These are phyloP conservation scores for Microctonus hyperodae DNA, from an alignment of 2,888 invertebrate species.

Conservation along the genomic window DNA sequence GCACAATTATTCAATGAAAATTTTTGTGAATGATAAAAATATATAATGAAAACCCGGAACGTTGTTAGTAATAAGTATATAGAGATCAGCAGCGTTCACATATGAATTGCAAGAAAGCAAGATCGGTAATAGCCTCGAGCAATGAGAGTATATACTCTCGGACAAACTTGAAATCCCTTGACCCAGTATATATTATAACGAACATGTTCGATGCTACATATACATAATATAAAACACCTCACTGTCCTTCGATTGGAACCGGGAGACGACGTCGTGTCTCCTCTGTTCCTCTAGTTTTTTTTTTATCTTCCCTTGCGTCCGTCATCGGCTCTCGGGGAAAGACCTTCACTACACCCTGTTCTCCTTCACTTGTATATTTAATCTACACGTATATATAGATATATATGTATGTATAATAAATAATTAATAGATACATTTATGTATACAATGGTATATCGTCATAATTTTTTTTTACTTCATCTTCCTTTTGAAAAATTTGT, in stretches of 20 bases:
- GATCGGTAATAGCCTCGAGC: conserved; percentile 32
- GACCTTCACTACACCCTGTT: conserved; percentile 17
- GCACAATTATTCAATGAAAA: too few relatives aligned
- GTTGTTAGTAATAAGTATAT: not conserved
- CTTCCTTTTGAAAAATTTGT: not conserved
- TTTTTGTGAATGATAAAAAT: not conserved
- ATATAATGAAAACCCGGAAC: conserved; percentile 10
- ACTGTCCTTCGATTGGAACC: conserved; percentile 32
- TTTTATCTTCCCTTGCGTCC: conserved; percentile 8
- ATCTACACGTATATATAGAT: not conserved
- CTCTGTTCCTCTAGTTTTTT: conserved; percentile 10
- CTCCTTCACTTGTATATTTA: conserved; percentile 2
- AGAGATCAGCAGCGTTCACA: not conserved
- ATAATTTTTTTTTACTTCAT: not conserved
- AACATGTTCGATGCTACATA: conserved; percentile 19
- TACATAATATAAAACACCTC: conserved; percentile 20
- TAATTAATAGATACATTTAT: conserved; percentile 18
- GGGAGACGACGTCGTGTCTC: conserved; percentile 18
- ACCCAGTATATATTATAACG: conserved; percentile 40
- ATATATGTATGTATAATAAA: conserved; percentile 10
- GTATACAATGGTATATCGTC: conserved; percentile 1
- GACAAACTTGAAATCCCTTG: conserved; percentile 42
- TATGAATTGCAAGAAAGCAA: conserved; percentile 11
- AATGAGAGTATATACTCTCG: conserved; percentile 29
- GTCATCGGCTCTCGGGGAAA: conserved; percentile 2